These are phyloP conservation scores for Antitype chi DNA, from an alignment of 2,888 invertebrate genomes.

Conservation along the genomic window DNA sequence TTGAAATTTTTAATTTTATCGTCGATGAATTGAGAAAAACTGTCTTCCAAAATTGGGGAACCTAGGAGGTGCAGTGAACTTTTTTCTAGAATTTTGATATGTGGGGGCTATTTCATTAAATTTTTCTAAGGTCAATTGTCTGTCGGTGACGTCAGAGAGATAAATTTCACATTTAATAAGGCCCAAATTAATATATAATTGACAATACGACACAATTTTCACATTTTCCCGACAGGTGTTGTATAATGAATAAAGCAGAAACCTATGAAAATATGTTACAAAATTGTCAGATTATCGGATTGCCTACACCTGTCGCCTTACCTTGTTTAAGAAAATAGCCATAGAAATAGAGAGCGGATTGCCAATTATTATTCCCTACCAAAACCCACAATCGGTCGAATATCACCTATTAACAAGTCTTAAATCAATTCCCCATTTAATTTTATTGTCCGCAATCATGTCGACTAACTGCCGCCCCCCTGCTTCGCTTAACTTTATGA, in stretches of 20 bases:
- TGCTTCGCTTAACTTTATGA: slow-evolving; percentile 60
- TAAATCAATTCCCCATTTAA: slow-evolving; percentile 60
- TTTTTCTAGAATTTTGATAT: too few species aligned
- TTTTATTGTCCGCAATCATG: slow-evolving; percentile 61
- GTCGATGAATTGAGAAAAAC: too few species aligned
- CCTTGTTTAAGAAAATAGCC: not conserved
- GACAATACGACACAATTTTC: not conserved
- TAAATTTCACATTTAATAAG: too few species aligned
- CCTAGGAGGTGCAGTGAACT: too few species aligned
- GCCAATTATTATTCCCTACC: not conserved
- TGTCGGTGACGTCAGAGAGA: too few species aligned
- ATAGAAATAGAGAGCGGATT: not conserved
- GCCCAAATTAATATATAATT: not conserved
- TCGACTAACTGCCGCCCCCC: slow-evolving; percentile 41
- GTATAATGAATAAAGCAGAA: not conserved
- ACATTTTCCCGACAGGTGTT: not conserved
- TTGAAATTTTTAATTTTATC: too few species aligned
- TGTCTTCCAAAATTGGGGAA: too few species aligned
- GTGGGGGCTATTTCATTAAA: too few species aligned
- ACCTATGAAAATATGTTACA: not conserved
- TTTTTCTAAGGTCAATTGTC: too few species aligned
- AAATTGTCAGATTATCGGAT: not conserved
- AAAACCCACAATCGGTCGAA: not conserved
- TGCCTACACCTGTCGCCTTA: not conserved
- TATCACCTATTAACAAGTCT: slow-evolving; percentile 49